These are phyloP conservation scores for Notothenia coriiceps DNA, from an alignment of 2,113 vertebrate species.

Conservation along the genomic window DNA sequence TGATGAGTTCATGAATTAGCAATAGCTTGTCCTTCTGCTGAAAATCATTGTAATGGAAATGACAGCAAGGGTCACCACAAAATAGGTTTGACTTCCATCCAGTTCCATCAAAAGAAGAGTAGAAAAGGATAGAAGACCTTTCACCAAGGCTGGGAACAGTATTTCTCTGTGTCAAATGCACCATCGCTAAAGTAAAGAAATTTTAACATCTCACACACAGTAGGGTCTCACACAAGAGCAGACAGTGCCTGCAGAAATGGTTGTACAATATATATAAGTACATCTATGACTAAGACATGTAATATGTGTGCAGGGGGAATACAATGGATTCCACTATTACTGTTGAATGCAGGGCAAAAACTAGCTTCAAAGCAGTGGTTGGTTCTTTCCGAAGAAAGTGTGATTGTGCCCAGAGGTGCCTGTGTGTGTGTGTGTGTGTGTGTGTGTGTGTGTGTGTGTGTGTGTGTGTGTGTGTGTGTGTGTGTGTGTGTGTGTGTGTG, in stretches of 20 bases:
- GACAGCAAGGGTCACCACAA: slow-evolving; percentile 21
- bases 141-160: slow-evolving; percentile 2
- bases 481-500: not conserved
- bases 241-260: not conserved
- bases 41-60: slow-evolving; percentile 15
- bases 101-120: slow-evolving; percentile 15
- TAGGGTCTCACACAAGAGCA: not conserved
- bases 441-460: not conserved
- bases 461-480: slow-evolving; percentile 1
- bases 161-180: slow-evolving; percentile 26
- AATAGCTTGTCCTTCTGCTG: not conserved
- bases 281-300: not conserved
- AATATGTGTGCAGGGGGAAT: not conserved
- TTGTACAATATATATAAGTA: not conserved
- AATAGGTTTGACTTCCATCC: slow-evolving; percentile 8
- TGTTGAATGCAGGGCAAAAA: not conserved
- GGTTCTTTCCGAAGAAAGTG: slow-evolving; percentile 20
- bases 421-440: slow-evolving; percentile 12
- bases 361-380: not conserved
- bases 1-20: slow-evolving; percentile 2
- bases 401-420: slow-evolving; percentile 18
- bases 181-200: slow-evolving; percentile 3
- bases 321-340: not conserved
- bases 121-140: not conserved
- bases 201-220: slow-evolving; percentile 24